phyloP scores from a whole-genome alignment of 2,888 invertebrate species.

The Acanthosepion pharaonis region DNA sequence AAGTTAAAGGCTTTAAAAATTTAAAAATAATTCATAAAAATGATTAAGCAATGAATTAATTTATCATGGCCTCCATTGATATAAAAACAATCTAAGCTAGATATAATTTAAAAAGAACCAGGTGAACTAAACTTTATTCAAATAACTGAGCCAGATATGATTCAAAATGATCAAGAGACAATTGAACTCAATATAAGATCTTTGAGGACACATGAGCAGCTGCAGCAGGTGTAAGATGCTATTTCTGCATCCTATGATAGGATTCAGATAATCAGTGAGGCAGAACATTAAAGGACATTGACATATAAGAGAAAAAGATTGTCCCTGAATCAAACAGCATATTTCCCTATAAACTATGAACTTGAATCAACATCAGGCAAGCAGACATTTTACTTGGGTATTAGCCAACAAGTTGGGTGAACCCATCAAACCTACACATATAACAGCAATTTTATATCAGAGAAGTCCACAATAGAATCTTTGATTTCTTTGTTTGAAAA shows the following conservation, averaged over 20 bases:
- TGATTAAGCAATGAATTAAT: too few species aligned
- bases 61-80: too few species aligned
- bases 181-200: not conserved
- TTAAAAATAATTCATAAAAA: too few species aligned
- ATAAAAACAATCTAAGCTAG: too few species aligned
- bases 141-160: too few species aligned
- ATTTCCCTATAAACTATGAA: not conserved
- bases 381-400: not conserved
- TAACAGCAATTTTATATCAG: not conserved
- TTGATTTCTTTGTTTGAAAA: not conserved
- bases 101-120: too few species aligned
- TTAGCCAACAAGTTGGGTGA: not conserved
- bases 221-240: not conserved
- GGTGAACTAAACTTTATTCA: too few species aligned
- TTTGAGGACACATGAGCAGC: not conserved
- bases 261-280: constrained; percentile 4
- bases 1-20: too few species aligned
- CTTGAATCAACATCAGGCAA: not conserved
- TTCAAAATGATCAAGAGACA: not conserved
- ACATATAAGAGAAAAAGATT: not conserved
- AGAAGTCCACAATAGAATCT: not conserved
- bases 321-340: not conserved
- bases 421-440: not conserved
- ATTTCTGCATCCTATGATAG: not conserved
- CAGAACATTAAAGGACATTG: not conserved